Conservation (phyloP, 2,113 vertebrate species). For the Anser brachyrhynchus region DNA sequence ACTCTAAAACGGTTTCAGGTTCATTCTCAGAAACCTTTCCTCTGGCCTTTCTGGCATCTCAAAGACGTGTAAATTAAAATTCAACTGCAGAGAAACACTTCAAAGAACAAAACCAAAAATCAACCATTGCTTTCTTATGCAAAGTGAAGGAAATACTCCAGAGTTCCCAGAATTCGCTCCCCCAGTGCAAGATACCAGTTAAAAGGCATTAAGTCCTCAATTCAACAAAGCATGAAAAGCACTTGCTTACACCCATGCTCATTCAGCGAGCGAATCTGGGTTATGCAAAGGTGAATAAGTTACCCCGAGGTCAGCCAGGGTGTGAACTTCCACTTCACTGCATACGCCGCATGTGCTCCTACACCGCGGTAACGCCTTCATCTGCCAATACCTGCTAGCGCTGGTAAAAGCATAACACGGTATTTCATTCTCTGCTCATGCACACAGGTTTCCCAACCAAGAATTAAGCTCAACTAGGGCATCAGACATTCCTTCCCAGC, state of each 20-base stretch:
- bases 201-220: constrained; percentile 30
- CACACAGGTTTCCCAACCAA: neutral
- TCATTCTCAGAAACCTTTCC: neutral
- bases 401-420: neutral
- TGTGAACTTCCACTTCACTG: constrained; percentile 43
- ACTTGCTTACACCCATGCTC: constrained; percentile 29
- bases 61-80: neutral
- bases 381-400: neutral
- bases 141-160: neutral
- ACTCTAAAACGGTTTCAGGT: neutral
- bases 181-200: neutral
- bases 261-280: neutral
- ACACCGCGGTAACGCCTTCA: neutral
- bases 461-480: neutral
- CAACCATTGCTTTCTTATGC: neutral
- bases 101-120: neutral
- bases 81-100: constrained; percentile 10
- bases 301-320: constrained; percentile 36
- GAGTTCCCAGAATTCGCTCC: neutral
- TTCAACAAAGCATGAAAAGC: constrained; percentile 58
- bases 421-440: neutral
- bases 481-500: neutral
- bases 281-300: constrained; percentile 55
- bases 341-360: neutral
- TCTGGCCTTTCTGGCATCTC: neutral